Evolutionary conservation across 2,888 invertebrate genomes (phyloP).

Genomic region (Marronus borbonicus): DNA sequence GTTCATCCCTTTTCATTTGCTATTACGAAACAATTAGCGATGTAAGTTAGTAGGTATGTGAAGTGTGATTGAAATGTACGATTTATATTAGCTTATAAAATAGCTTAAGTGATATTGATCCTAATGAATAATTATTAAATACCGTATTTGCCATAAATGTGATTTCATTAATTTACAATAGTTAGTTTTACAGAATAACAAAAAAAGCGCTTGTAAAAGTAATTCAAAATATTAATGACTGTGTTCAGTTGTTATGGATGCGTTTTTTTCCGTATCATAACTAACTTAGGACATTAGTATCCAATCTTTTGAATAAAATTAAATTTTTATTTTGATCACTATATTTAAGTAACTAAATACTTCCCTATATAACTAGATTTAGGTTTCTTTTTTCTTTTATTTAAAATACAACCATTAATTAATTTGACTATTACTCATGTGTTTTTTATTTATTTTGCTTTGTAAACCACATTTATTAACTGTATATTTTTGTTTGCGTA

Average conservation of each 20-base stretch:
- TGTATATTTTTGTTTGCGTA: slow-evolving; percentile 21
- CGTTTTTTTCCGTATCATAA: slow-evolving; percentile 16
- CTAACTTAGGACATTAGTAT: not conserved
- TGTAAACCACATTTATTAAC: not conserved
- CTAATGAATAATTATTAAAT: slow-evolving; percentile 48
- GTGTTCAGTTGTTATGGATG: slow-evolving; percentile 46
- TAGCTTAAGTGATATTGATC: slow-evolving; percentile 49
- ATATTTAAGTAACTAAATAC: slow-evolving; percentile 18
- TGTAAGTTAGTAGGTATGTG: slow-evolving; percentile 46
- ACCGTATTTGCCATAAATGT: slow-evolving; percentile 56
- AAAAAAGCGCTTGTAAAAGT: slow-evolving; percentile 42
- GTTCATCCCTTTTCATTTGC: slow-evolving; percentile 38
- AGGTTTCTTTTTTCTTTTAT: slow-evolving; percentile 17
- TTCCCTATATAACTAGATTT: slow-evolving; percentile 28
- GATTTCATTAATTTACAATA: slow-evolving; percentile 54
- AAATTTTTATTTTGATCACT: slow-evolving; percentile 14
- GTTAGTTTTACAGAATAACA: slow-evolving; percentile 44
- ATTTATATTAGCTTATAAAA: slow-evolving; percentile 48
- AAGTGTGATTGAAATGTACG: slow-evolving; percentile 48
- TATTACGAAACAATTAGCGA: slow-evolving; percentile 43
- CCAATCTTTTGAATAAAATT: slow-evolving; percentile 38
- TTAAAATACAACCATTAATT: slow-evolving; percentile 17
- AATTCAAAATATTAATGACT: slow-evolving; percentile 43
- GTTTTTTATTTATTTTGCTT: slow-evolving; percentile 4
- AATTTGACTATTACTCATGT: slow-evolving; percentile 15